Percentiles rank a stretch among this genome's conserved stretches.
These are phyloP conservation scores for Cyclophora albipunctata DNA, from an alignment of 2,888 invertebrate genomes.

Conservation along the genomic window DNA sequence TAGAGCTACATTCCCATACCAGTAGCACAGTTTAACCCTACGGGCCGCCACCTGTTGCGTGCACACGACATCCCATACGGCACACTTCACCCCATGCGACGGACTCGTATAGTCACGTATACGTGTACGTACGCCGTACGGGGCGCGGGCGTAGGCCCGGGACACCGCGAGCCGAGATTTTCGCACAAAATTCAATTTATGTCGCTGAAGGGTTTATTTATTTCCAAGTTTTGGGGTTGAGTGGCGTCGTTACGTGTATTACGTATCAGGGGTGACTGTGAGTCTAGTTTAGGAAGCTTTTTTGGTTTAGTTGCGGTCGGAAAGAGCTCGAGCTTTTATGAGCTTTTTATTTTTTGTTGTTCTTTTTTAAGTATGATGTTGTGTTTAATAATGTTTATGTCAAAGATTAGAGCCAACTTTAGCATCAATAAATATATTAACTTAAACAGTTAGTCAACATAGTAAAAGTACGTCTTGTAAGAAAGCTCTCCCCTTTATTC, in stretches of 20 bases:
- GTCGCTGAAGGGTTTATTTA: conserved; percentile 57
- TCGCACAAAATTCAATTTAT: conserved; percentile 62
- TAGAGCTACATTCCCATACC: conserved; percentile 40
- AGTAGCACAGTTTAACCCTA: conserved; percentile 59
- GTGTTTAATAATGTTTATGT: no score
- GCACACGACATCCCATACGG: conserved; percentile 48
- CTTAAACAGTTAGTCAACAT: no score
- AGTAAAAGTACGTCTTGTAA: no score
- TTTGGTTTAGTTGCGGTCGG: no score
- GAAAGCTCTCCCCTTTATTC: no score
- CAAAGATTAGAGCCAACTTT: no score
- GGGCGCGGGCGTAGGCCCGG: conserved; percentile 7
- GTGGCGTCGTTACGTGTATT: conserved; percentile 19
- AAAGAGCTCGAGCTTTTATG: no score
- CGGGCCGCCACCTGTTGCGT: conserved; percentile 70
- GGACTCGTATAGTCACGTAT: not conserved
- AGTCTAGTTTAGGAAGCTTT: no score
- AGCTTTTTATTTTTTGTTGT: no score
- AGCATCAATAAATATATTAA: no score
- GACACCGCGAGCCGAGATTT: conserved; percentile 25
- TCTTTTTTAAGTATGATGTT: no score
- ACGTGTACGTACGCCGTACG: conserved; percentile 4
- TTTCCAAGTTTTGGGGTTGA: conserved; percentile 36
- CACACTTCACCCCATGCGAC: conserved; percentile 25
- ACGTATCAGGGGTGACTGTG: no score